Percentiles rank a stretch among this genome's conserved stretches.
These are phyloP conservation scores for Dendrolimus pini DNA, from an alignment of 2,888 invertebrate species.

Conservation along the genomic window DNA sequence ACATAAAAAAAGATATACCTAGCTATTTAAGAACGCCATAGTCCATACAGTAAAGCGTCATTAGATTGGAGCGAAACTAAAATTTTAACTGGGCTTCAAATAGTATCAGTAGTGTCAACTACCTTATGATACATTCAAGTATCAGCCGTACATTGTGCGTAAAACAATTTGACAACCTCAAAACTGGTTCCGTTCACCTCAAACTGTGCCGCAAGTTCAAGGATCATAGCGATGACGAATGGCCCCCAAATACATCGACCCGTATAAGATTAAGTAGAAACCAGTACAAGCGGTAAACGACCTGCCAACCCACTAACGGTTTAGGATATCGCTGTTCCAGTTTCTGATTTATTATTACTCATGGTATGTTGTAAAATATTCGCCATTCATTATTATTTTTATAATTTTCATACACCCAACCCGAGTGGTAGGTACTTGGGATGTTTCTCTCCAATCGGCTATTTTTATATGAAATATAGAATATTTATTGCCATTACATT, in stretches of 20 bases:
- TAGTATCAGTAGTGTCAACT: too few species aligned
- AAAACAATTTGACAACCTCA: slow-evolving; percentile 9
- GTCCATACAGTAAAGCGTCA: too few species aligned
- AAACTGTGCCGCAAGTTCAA: slow-evolving; percentile 40
- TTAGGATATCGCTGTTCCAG: neutral
- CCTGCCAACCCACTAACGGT: slow-evolving; percentile 6
- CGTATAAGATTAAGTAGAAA: slow-evolving; percentile 10
- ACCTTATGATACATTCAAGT: too few species aligned
- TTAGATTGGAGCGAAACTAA: too few species aligned
- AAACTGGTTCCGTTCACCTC: slow-evolving; percentile 21
- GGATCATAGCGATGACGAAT: slow-evolving; percentile 27
- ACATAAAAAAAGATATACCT: too few species aligned
- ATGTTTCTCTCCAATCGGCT: neutral
- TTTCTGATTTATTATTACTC: neutral
- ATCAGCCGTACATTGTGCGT: too few species aligned
- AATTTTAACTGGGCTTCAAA: too few species aligned
- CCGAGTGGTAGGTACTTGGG: neutral
- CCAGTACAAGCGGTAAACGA: slow-evolving; percentile 21
- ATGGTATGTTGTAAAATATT: neutral
- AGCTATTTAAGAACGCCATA: too few species aligned
- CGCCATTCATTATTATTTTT: neutral
- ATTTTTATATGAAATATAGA: too few species aligned
- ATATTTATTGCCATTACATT: too few species aligned
- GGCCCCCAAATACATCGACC: slow-evolving; percentile 24
- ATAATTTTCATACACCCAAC: neutral